Evolutionary conservation across 2,888 invertebrate genomes (phyloP).

Genomic region (Phania funesta): DNA sequence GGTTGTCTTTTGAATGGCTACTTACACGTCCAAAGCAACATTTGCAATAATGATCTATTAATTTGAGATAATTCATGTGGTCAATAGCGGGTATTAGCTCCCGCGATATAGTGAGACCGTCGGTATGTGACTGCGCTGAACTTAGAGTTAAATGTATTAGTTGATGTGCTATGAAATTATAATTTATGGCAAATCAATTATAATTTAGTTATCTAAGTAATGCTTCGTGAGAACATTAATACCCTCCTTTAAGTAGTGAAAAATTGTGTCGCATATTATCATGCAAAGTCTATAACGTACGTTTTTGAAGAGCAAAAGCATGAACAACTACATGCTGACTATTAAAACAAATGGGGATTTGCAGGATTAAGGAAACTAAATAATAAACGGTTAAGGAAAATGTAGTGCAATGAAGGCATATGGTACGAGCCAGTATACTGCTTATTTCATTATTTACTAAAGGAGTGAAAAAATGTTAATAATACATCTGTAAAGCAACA

Average conservation of each 20-base stretch:
- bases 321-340: neutral
- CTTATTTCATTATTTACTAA: constrained; percentile 39
- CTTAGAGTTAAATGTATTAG: too few species aligned
- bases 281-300: neutral
- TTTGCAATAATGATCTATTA: too few species aligned
- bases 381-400: neutral
- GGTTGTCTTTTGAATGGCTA: too few species aligned
- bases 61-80: too few species aligned
- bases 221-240: too few species aligned
- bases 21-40: too few species aligned
- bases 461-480: constrained; percentile 53
- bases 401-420: neutral
- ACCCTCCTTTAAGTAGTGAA: neutral
- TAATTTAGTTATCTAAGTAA: too few species aligned
- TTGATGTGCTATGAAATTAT: too few species aligned
- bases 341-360: constrained; percentile 53
- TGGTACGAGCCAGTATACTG: constrained; percentile 4
- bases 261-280: neutral
- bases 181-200: too few species aligned
- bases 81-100: too few species aligned
- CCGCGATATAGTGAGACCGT: too few species aligned
- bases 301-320: constrained; percentile 3
- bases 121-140: too few species aligned
- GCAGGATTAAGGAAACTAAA: constrained; percentile 35
- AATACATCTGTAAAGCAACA: neutral